A percentile compares a stretch with the other conserved stretches of the same genome.
Evolutionary conservation across 2,113 vertebrate genomes (phyloP).

Genomic region (Puntigrus tetrazona): DNA sequence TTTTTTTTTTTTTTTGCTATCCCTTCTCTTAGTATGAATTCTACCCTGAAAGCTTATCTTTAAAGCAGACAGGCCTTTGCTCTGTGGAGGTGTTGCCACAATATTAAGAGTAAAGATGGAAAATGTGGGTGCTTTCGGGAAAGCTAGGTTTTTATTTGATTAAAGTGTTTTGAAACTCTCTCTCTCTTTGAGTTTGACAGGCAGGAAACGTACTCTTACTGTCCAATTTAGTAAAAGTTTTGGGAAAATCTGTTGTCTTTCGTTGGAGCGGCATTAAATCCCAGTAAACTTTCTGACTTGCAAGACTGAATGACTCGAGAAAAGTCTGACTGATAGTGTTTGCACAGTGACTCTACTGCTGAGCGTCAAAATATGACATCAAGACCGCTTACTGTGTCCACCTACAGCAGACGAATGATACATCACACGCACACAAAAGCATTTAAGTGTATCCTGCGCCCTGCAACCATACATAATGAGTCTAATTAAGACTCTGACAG

Average conservation of each 20-base stretch:
- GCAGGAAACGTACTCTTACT: slow-evolving; percentile 57
- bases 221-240: neutral
- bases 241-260: neutral
- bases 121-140: slow-evolving; percentile 58
- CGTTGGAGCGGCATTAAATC: neutral
- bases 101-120: slow-evolving; percentile 56
- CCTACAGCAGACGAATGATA: slow-evolving; percentile 15
- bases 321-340: slow-evolving; percentile 6
- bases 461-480: slow-evolving; percentile 49
- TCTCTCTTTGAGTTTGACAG: slow-evolving; percentile 37
- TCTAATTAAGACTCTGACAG: slow-evolving; percentile 56
- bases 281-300: neutral
- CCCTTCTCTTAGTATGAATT: slow-evolving; percentile 41
- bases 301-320: neutral
- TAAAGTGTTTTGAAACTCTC: slow-evolving; percentile 35
- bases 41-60: slow-evolving; percentile 69
- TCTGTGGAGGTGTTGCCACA: slow-evolving; percentile 57
- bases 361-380: slow-evolving; percentile 13
- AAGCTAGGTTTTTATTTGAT: slow-evolving; percentile 69
- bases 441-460: slow-evolving; percentile 8
- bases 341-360: slow-evolving; percentile 12
- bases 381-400: neutral
- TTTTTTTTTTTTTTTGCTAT: slow-evolving; percentile 13
- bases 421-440: neutral
- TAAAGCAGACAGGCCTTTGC: slow-evolving; percentile 54